Evolutionary conservation across 2,888 invertebrate species (phyloP), one percentile per base, ranked within the genome.

Genomic region (Tachystola acroxantha): DNA sequence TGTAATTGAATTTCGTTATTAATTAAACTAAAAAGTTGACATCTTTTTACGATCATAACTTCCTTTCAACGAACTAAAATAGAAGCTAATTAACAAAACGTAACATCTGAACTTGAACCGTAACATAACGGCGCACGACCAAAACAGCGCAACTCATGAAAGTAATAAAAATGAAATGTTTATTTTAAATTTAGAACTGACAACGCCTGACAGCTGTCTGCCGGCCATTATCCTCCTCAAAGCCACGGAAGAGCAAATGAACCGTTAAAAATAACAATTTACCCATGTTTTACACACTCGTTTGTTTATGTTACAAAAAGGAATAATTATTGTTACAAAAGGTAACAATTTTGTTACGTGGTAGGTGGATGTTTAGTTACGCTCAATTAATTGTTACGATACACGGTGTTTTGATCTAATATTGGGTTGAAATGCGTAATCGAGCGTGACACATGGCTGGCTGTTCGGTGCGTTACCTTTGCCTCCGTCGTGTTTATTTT

Each of bases 131-230:
- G 16, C 16, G 3, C 16, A 16, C 16, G 16, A 6, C 3, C 16
- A 24, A 12, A 36, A n/a, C 22, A 22, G 20, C 32, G 25, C 19
- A 56, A 57, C 60, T 72, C 66, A 69, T 68, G 71, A 66, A 66
- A 50, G 61, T 59, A 71, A 68, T 71, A 74, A 70, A 24, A 74
- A 37, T 32, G 42, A 60, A 67, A 71, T 72, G 75, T 76, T 81
- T 71, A 66, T 75, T 82, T 84, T 79, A 75, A 78, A 80, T 82
- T 78, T 79, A 73, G 78, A 80, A 72, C 70, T 67, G 73, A 71
- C 75, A 67, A 44, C 52, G 53, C 63, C 60, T 77, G 81, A 80
- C 85, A 86, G 82, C 80, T 82, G 82, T 72, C 78, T 56, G 63
- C 58, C 65, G 59, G 70, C 73, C 74, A 80, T 80, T 73, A 64